Conservation (phyloP, 92 coral and sea anemone species). For the Paragorgia papillata region DNA sequence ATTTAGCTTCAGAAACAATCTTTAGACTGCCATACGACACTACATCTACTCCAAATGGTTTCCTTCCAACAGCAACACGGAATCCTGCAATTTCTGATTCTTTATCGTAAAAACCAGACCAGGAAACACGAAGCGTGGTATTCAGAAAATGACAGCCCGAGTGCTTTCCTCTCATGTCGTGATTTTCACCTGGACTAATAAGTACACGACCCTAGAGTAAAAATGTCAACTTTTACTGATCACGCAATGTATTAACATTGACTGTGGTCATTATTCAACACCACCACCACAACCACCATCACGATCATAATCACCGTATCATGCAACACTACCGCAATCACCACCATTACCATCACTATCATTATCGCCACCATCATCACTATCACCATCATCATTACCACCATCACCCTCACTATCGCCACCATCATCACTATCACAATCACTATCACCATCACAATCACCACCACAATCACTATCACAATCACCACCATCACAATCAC, state of each 20-base stretch:
- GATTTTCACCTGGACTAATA: constrained; percentile 84
- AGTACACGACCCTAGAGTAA: constrained; percentile 74
- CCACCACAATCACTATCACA: no score
- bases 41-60: constrained; percentile 51
- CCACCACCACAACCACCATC: no score
- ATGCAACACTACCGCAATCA: no score
- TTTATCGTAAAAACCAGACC: constrained; percentile 76
- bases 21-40: constrained; percentile 59
- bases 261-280: no score
- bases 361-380: no score
- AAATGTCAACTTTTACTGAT: not conserved
- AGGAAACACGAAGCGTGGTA: constrained; percentile 80
- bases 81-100: constrained; percentile 79
- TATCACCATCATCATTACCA: no score
- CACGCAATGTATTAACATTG: not conserved
- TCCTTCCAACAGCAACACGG: constrained; percentile 67
- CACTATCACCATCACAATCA: no score
- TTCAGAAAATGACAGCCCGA: constrained; percentile 82
- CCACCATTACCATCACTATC: no score
- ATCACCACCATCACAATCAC: no score
- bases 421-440: no score
- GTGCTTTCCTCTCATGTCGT: constrained; percentile 77
- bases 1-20: constrained; percentile 54
- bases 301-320: no score
- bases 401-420: no score